Evolutionary conservation across 2,113 vertebrate species (phyloP), one percentile per base, ranked within the genome.

Genomic region (Martes martes): DNA sequence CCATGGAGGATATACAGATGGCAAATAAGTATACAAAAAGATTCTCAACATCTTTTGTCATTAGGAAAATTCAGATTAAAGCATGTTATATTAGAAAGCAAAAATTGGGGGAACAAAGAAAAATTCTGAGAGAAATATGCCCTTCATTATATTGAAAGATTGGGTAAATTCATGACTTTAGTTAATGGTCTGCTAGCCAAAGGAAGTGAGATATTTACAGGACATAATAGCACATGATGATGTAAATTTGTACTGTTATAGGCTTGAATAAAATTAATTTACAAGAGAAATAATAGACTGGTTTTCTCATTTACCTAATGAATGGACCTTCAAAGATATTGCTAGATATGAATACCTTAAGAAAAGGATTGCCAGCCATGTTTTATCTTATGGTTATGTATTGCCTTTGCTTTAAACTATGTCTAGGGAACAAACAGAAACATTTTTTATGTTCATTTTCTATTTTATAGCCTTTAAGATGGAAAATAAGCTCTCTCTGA

Each of bases 371-470:
- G 47, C 45, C 28, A 57, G 78, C 57, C 28, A 39, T 71, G 39
- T 76, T 93, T 95, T 76, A 86, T 89, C 16, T 91, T 74, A 65
- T 3, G 10, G 24, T 76, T 92, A 93, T 94, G 18, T 47, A 84
- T 91, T 97, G 71, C 79, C 19, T 89, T 90, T 89, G 59, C 52
- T 79, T 91, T 94, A 96, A 96, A 97, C 47, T 52, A 63, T 83
- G 61, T 94, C 96, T 93, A 50, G 87, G 82, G 97, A 97, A 76
- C 36, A 76, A 92, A 39, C 31, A 23, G 86, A 93, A 81, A 67
- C 52, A 95, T 85, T 87, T 87, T 24, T 92, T 92, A 94, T 69
- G 47, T 84, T 93, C 83, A 94, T 95, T 91, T 97, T 96, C 94
- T 65, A 88, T 89, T 94, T 97, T 94, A 92, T 90, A 81, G 69